Base-by-base conservation (phyloP, 1,140 invertebrate genomes). In the Formica selysi region DNA sequence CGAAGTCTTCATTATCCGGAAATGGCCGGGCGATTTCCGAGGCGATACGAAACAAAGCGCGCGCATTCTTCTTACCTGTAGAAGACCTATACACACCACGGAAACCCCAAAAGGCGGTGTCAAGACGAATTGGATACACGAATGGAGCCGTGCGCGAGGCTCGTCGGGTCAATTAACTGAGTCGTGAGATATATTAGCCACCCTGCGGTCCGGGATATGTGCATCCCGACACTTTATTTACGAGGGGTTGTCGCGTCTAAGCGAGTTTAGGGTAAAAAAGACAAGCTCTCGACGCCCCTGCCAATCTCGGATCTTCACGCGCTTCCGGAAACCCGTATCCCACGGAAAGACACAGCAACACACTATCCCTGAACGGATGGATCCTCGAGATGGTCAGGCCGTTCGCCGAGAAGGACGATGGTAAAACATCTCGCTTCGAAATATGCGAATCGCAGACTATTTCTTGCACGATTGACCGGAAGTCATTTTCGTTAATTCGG, bases 271-370 rank as follows among this genome's bases (percentile, higher is more conserved):
- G 48, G 16, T 51, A 51, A 51, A 32, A 29, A 32, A 19, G 48
- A 51, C 80, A 32, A 51, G 71, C 76, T 62, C 87, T 86, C 87
- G 88, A 86, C 67, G 74, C 84, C 70, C 62, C 59, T 29, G 87
- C 61, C 87, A 89, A 92, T 76, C 59, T 76, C 91, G 92, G 92
- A 95, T 94, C 91, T 95, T 89, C 78, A 85, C 80, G 86, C 89
- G 92, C 90, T 95, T 95, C 94, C 94, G 94, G 93, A 95, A 95
- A 93, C 92, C 88, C 90, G 92, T 93, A 91, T 94, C 91, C 90
- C 87, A 86, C 76, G 26, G 13, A 61, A 32, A 38, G 76, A 62
- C 85, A 54, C 48, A 2, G 11, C 70, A 38, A 74, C 44, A 3
- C 51, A 13, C 32, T 38, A 10, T 51, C 26, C 26, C 48, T 51